These are phyloP conservation scores for Plectrocnemia conspersa DNA, from an alignment of 1,140 invertebrate species.

Conservation along the genomic window DNA sequence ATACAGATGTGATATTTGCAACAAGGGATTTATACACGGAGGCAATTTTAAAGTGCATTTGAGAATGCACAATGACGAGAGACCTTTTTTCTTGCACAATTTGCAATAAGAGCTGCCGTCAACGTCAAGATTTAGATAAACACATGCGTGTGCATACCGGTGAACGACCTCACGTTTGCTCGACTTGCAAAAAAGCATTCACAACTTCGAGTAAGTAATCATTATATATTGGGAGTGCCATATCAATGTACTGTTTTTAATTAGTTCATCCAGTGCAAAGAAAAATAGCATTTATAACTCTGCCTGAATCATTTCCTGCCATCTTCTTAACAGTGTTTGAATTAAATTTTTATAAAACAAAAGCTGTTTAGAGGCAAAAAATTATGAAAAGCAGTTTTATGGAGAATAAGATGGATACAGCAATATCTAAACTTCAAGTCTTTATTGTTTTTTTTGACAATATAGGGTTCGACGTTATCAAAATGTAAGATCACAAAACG, in stretches of 20 bases:
- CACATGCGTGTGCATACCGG: constrained; percentile 53
- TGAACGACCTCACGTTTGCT: constrained; percentile 57
- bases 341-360: no score
- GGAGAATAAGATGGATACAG: no score
- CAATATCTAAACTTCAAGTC: no score
- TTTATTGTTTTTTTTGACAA: no score
- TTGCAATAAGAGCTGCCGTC: constrained; percentile 49
- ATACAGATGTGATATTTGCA: constrained; percentile 66
- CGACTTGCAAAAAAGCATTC: constrained; percentile 52
- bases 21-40: constrained; percentile 63
- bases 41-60: constrained; percentile 55
- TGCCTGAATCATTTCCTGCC: no score
- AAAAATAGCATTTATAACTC: no score
- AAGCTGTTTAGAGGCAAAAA: no score
- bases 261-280: no score
- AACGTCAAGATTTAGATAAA: constrained; percentile 52
- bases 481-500: no score
- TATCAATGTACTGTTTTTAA: constrained; percentile 40
- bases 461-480: no score
- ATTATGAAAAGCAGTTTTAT: no score
- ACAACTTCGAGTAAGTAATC: constrained; percentile 49
- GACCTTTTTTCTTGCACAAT: constrained; percentile 62
- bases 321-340: no score
- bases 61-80: constrained; percentile 65
- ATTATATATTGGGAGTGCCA: constrained; percentile 40